Evolutionary conservation across 2,888 invertebrate species (phyloP).

Genomic region (Anorthoa munda): DNA sequence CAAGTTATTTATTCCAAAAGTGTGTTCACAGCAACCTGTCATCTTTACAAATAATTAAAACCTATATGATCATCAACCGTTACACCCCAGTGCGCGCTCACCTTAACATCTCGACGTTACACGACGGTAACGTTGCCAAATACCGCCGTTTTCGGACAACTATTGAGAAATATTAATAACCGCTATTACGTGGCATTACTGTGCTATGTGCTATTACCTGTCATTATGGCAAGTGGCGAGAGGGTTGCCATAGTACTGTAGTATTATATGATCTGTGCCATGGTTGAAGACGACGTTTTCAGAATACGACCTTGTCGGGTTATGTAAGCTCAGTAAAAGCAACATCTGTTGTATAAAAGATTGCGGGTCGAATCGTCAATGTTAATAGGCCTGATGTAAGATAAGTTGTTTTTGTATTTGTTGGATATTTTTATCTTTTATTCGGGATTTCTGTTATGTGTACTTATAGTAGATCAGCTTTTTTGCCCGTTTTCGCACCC

Average conservation of each 20-base stretch:
- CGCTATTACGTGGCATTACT: conserved; percentile 45
- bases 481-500: too few relatives aligned
- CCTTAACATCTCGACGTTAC: conserved; percentile 29
- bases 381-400: conserved; percentile 16
- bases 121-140: conserved; percentile 43
- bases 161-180: conserved; percentile 52
- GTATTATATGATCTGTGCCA: too few relatives aligned
- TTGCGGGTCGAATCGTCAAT: not conserved
- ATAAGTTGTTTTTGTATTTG: not conserved
- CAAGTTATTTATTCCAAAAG: too few relatives aligned
- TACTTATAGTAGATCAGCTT: too few relatives aligned
- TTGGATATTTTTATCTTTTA: not conserved
- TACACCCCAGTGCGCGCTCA: conserved; percentile 20
- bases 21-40: not conserved
- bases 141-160: conserved; percentile 35
- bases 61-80: not conserved
- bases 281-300: conserved; percentile 24
- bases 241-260: too few relatives aligned
- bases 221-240: conserved; percentile 10
- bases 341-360: conserved; percentile 5
- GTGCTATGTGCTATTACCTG: conserved; percentile 26
- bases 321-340: conserved; percentile 58
- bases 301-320: conserved; percentile 48
- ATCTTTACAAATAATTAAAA: not conserved
- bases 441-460: not conserved